Conservation (phyloP, 2,113 vertebrate species). For the Laticauda colubrina region DNA sequence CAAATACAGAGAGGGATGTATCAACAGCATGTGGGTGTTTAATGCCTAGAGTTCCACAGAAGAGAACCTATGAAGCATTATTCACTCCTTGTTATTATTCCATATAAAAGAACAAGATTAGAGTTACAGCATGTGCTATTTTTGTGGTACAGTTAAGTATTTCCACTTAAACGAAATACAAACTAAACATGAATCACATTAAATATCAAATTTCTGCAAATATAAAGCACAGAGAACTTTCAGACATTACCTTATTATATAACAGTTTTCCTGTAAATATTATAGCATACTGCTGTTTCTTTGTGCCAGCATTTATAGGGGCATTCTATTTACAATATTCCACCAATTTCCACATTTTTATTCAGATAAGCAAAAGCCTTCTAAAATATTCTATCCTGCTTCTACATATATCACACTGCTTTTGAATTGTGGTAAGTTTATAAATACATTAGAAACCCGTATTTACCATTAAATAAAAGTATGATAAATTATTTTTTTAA, state of each 20-base stretch:
- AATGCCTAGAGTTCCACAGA: background rate
- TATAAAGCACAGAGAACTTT: background rate
- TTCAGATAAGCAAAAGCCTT: background rate
- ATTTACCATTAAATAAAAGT: background rate
- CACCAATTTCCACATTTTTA: background rate
- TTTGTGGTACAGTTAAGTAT: background rate
- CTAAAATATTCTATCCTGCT: background rate
- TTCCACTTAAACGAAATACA: background rate
- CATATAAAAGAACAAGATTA: background rate
- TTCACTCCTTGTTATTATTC: background rate
- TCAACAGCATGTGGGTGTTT: background rate
- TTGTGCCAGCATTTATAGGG: background rate
- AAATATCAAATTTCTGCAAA: background rate
- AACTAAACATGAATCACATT: background rate
- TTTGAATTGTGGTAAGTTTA: background rate
- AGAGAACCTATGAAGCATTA: background rate
- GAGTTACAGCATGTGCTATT: background rate
- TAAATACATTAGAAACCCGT: background rate
- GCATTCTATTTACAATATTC: background rate
- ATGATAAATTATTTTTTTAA: background rate
- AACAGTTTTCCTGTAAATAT: background rate
- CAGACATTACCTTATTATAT: background rate
- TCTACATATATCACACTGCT: background rate
- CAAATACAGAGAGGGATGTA: background rate
- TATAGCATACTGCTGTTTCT: background rate